phyloP scores from a whole-genome alignment of 2,797 vertebrate species.

The Acrossocheilus fasciatus region DNA sequence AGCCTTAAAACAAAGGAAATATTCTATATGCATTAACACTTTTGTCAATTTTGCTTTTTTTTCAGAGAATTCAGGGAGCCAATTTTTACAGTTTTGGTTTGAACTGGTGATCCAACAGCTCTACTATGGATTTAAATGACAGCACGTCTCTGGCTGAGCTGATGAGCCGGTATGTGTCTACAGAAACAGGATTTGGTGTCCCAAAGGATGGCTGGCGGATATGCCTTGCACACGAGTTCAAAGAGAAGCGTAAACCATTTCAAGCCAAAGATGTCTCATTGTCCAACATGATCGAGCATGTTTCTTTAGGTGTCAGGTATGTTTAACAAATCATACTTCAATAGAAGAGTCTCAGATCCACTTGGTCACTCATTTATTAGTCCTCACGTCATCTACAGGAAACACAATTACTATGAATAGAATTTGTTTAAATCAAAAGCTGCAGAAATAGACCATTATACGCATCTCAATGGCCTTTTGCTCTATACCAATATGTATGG shows the following conservation, averaged over 20 bases:
- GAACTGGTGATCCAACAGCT: constrained; percentile 46
- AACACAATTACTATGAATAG: neutral
- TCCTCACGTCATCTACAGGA: neutral
- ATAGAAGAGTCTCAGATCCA: neutral
- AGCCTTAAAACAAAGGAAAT: neutral
- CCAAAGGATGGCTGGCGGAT: constrained; percentile 91
- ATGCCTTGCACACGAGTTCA: constrained; percentile 92
- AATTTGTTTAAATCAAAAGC: neutral
- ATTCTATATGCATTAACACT: neutral
- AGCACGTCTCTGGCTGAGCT: constrained; percentile 77
- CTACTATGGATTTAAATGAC: constrained; percentile 71
- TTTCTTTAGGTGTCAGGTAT: constrained; percentile 89
- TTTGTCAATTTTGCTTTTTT: neutral
- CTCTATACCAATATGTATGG: neutral
- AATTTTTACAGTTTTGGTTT: neutral
- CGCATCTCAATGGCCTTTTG: neutral
- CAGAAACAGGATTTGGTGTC: constrained; percentile 81
- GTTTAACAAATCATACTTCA: neutral
- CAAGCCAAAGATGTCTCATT: constrained; percentile 86
- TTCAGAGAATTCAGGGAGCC: neutral
- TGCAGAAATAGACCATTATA: neutral
- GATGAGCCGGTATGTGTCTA: constrained; percentile 85
- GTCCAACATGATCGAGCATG: constrained; percentile 81
- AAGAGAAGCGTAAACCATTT: constrained; percentile 92
- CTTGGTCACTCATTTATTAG: neutral